These are phyloP conservation scores for Holocentrus rufus DNA, from an alignment of 2,797 vertebrate genomes.

Conservation along the genomic window DNA sequence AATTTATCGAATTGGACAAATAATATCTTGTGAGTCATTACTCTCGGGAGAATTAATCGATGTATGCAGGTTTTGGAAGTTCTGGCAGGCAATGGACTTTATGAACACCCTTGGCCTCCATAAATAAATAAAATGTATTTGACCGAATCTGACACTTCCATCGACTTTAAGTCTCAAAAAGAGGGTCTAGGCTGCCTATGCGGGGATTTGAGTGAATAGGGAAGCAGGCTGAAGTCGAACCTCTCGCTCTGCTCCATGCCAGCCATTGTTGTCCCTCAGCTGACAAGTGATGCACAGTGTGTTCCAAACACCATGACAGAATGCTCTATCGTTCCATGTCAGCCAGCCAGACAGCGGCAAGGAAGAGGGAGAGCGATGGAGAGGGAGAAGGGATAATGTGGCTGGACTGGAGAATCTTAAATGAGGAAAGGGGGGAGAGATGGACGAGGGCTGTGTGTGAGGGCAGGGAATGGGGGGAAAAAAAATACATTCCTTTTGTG, in stretches of 20 bases:
- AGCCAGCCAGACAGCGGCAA: slow-evolving; percentile 62
- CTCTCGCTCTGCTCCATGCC: slow-evolving; percentile 52
- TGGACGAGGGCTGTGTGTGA: slow-evolving; percentile 27
- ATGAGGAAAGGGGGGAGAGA: slow-evolving; percentile 50
- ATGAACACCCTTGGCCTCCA: slow-evolving; percentile 32
- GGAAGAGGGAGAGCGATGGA: slow-evolving; percentile 15
- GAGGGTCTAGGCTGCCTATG: slow-evolving; percentile 48
- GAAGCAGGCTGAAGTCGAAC: slow-evolving; percentile 55
- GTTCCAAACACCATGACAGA: slow-evolving; percentile 68
- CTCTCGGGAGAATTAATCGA: slow-evolving; percentile 40
- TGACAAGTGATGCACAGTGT: slow-evolving; percentile 67
- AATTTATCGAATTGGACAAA: slow-evolving; percentile 21
- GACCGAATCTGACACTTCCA: too few species aligned
- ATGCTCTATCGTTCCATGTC: slow-evolving; percentile 66
- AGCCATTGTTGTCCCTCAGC: slow-evolving; percentile 65
- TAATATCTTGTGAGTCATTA: slow-evolving; percentile 11
- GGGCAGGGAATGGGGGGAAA: slow-evolving; percentile 54
- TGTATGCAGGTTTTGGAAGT: slow-evolving; percentile 30
- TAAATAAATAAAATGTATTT: slow-evolving; percentile 5
- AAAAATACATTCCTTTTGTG: slow-evolving; percentile 71
- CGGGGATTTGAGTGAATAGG: slow-evolving; percentile 68
- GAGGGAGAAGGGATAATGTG: slow-evolving; percentile 60
- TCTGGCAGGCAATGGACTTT: too few species aligned
- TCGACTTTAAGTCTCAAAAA: slow-evolving; percentile 57
- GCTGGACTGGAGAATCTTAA: slow-evolving; percentile 64